phyloP scores from a whole-genome alignment of 2,888 invertebrate species.

The Sarcophaga rosellei region DNA sequence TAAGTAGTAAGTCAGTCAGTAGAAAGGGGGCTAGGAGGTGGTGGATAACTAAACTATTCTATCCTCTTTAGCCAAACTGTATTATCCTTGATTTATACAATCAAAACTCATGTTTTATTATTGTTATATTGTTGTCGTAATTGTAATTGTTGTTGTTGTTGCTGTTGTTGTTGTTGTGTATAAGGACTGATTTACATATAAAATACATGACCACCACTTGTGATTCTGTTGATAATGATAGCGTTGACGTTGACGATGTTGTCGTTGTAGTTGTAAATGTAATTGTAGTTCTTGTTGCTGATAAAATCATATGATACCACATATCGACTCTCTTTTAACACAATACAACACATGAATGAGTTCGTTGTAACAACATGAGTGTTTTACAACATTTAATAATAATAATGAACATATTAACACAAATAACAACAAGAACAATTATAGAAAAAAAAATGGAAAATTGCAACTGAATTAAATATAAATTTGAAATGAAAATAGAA shows the following conservation, averaged over 20 bases:
- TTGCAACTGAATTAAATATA: not conserved
- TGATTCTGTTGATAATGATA: conserved; percentile 37
- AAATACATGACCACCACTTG: conserved; percentile 60
- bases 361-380: conserved; percentile 35
- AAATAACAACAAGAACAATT: not conserved
- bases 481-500: not conserved
- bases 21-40: not conserved
- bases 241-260: conserved; percentile 26
- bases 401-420: conserved; percentile 39
- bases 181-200: conserved; percentile 63
- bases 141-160: conserved; percentile 33
- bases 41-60: not conserved
- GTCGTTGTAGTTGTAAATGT: not conserved
- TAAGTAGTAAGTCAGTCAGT: not conserved
- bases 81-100: conserved; percentile 60
- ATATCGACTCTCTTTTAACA: conserved; percentile 28
- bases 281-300: conserved; percentile 6
- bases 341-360: conserved; percentile 32
- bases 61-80: not conserved
- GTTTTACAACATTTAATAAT: conserved; percentile 22
- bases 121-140: conserved; percentile 7
- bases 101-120: conserved; percentile 53
- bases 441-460: not conserved
- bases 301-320: conserved; percentile 41
- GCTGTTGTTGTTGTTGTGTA: conserved; percentile 35